Evolutionary conservation across 2,113 vertebrate genomes (phyloP).

Genomic region (Calyptomena viridis): DNA sequence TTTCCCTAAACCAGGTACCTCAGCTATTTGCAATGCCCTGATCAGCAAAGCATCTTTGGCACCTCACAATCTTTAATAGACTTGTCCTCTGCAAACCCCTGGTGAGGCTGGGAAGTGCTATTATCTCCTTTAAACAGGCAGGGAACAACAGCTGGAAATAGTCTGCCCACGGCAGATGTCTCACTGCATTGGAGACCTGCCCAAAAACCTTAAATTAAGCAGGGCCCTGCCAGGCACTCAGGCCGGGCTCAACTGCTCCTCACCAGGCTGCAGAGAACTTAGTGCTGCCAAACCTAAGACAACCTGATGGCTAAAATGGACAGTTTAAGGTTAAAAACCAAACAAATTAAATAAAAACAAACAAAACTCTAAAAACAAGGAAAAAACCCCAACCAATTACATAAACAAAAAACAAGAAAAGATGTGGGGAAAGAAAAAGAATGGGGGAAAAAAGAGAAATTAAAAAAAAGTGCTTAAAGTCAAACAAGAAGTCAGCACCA

Average conservation of each 20-base stretch:
- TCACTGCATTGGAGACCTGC: background rate
- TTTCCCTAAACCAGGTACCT: background rate
- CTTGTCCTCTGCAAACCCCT: background rate
- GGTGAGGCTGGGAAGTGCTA: background rate
- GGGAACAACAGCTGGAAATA: background rate
- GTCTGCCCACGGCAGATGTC: background rate
- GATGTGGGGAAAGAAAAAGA: background rate
- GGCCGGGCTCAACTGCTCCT: background rate
- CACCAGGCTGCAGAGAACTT: background rate
- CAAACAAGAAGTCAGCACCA: background rate
- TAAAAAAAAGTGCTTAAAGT: background rate
- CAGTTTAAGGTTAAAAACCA: background rate
- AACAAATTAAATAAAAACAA: background rate
- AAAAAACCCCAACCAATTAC: background rate
- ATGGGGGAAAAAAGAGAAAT: accelerated
- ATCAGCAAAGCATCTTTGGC: constrained; percentile 41
- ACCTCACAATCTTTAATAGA: constrained; percentile 30
- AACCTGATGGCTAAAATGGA: background rate
- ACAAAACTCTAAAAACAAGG: accelerated
- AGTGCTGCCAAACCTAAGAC: background rate
- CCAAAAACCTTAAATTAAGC: background rate
- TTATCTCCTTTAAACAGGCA: constrained; percentile 51
- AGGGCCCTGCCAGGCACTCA: background rate
- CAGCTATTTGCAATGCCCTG: background rate
- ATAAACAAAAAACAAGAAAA: background rate